phyloP scores from a whole-genome alignment of 2,888 invertebrate species.

The Conistra vaccinii region DNA sequence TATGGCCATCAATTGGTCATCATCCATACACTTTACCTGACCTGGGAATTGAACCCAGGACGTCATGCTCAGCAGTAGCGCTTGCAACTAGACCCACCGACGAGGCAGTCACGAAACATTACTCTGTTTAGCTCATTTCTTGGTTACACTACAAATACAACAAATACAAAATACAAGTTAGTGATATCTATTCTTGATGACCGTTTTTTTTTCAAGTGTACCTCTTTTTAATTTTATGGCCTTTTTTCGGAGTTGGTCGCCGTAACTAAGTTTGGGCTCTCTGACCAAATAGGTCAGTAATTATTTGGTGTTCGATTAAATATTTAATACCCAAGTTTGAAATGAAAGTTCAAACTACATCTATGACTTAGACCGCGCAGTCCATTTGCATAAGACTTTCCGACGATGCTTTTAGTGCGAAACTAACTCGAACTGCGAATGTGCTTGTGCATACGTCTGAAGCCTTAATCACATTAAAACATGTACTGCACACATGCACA shows the following conservation, averaged over 20 bases:
- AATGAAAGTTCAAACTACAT: constrained; percentile 26
- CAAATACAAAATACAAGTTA: no score
- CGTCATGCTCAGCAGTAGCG: not conserved
- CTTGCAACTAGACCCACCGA: not conserved
- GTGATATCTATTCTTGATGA: no score
- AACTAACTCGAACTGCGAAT: constrained; percentile 56
- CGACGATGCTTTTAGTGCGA: constrained; percentile 61
- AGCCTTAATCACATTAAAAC: constrained; percentile 54
- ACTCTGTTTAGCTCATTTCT: not conserved
- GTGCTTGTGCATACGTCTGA: constrained; percentile 45
- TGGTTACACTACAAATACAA: no score
- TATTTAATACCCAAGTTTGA: not conserved
- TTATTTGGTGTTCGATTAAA: not conserved
- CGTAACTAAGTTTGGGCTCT: not conserved
- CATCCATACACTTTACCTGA: not conserved
- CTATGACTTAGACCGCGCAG: constrained; percentile 47
- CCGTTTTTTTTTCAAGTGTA: not conserved
- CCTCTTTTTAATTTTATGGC: not conserved
- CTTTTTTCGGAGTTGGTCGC: not conserved
- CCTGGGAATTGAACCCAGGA: not conserved
- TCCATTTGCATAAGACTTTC: constrained; percentile 65
- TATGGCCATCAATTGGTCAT: not conserved
- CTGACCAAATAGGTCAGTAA: no score
- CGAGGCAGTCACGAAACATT: not conserved
- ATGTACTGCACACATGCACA: constrained; percentile 35